phyloP scores from a whole-genome alignment of 1,140 invertebrate genomes.

The Magallana ariakensis region DNA sequence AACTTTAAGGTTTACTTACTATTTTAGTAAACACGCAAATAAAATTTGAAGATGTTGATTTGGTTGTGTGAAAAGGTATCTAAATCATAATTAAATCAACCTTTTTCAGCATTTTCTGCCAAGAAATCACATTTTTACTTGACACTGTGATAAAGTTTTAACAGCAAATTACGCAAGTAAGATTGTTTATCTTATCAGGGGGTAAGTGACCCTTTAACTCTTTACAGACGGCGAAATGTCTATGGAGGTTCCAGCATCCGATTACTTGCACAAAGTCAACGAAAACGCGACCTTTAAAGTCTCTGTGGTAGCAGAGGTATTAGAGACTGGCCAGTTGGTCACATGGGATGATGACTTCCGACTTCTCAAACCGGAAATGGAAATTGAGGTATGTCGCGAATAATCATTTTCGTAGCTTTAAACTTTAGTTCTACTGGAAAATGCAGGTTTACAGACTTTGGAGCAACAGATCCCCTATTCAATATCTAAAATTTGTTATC shows the following conservation, averaged over 20 bases:
- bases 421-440: too few species aligned
- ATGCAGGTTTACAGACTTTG: neutral
- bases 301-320: constrained; percentile 40
- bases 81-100: too few species aligned
- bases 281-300: constrained; percentile 56
- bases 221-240: constrained; percentile 47
- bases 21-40: too few species aligned
- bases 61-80: too few species aligned
- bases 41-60: too few species aligned
- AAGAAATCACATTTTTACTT: too few species aligned
- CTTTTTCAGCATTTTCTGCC: too few species aligned
- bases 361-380: constrained; percentile 51
- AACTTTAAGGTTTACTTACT: too few species aligned
- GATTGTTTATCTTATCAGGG: too few species aligned
- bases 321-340: constrained; percentile 54
- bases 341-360: constrained; percentile 56
- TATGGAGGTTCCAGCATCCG: constrained; percentile 51
- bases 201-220: neutral
- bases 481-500: neutral
- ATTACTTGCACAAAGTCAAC: constrained; percentile 50
- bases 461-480: neutral
- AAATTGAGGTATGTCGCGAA: constrained; percentile 41
- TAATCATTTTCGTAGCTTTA: neutral
- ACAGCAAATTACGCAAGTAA: too few species aligned
- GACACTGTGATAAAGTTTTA: too few species aligned